Conservation (phyloP, 2,888 invertebrate species). For the Zootermopsis nevadensis region DNA sequence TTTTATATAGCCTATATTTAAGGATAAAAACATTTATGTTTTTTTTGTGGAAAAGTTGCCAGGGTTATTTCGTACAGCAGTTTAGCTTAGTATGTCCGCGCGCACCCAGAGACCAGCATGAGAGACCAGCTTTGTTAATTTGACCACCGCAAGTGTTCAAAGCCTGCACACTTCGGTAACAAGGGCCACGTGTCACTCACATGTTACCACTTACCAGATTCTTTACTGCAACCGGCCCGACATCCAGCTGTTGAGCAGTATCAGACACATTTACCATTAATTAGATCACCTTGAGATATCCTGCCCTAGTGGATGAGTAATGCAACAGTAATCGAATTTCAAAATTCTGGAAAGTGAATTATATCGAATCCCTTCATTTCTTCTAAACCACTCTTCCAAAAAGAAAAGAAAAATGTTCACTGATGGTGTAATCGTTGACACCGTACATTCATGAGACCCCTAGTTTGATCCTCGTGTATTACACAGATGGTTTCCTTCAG, state of each 20-base stretch:
- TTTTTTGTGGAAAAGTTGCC: too few relatives aligned
- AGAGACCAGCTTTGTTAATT: conserved; percentile 2
- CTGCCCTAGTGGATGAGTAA: neutral
- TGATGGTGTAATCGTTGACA: too few relatives aligned
- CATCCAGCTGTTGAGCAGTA: neutral
- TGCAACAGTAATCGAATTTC: neutral
- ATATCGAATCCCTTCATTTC: too few relatives aligned
- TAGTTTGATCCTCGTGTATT: too few relatives aligned
- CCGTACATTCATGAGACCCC: too few relatives aligned
- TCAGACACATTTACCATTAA: neutral
- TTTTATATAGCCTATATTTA: too few relatives aligned
- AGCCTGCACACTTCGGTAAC: conserved; percentile 6
- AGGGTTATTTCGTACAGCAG: too few relatives aligned
- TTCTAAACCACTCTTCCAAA: too few relatives aligned
- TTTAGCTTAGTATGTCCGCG: too few relatives aligned
- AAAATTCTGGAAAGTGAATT: neutral
- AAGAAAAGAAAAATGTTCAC: too few relatives aligned
- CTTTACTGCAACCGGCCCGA: neutral
- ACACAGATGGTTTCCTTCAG: too few relatives aligned
- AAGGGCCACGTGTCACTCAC: conserved; percentile 11
- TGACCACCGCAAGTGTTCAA: neutral
- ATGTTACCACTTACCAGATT: neutral
- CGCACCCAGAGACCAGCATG: neutral
- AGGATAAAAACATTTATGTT: too few relatives aligned
- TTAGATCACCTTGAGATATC: conserved; percentile 9